Evolutionary conservation across 2,888 invertebrate species (phyloP).

Genomic region (Drosophila conformis): DNA sequence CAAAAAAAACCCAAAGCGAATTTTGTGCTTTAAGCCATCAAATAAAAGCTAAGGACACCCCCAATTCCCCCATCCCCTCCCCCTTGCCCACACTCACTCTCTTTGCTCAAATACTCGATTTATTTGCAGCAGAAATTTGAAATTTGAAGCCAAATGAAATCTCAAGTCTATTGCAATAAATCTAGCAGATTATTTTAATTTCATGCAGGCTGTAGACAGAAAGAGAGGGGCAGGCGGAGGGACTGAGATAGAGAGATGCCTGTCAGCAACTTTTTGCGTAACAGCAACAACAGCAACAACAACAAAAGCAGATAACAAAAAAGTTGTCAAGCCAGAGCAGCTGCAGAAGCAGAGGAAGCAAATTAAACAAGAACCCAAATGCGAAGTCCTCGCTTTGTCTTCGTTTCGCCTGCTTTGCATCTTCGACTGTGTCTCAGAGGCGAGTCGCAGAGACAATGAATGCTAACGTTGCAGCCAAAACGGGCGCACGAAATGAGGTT

Average conservation of each 20-base stretch:
- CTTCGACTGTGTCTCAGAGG: slow-evolving; percentile 8
- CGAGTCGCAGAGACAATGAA: slow-evolving; percentile 46
- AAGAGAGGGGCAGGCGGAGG: not conserved
- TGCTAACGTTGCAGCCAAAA: slow-evolving; percentile 39
- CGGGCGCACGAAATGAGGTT: slow-evolving; percentile 57
- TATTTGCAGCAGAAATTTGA: not conserved
- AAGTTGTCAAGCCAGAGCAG: slow-evolving; percentile 49
- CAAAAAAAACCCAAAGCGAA: slow-evolving; percentile 48
- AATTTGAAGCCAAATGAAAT: not conserved
- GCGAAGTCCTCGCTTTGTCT: slow-evolving; percentile 1
- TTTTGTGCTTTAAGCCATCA: slow-evolving; percentile 57
- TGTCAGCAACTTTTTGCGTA: slow-evolving; percentile 76
- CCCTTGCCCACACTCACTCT: rapidly evolving
- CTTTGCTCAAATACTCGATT: not conserved
- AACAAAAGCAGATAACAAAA: slow-evolving; percentile 53
- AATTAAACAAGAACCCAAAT: slow-evolving; percentile 10
- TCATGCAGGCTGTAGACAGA: slow-evolving; percentile 70
- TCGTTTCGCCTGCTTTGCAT: slow-evolving; percentile 1
- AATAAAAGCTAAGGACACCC: slow-evolving; percentile 47
- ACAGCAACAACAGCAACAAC: slow-evolving; percentile 13
- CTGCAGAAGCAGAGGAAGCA: slow-evolving; percentile 6
- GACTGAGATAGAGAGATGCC: slow-evolving; percentile 55
- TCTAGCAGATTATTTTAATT: slow-evolving; percentile 79
- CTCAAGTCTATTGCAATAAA: slow-evolving; percentile 59
- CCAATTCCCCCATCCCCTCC: not conserved